Percentiles rank a stretch among this genome's conserved stretches.
Evolutionary conservation across 2,888 invertebrate genomes (phyloP).

Genomic region (Lasioglossum villosulum): DNA sequence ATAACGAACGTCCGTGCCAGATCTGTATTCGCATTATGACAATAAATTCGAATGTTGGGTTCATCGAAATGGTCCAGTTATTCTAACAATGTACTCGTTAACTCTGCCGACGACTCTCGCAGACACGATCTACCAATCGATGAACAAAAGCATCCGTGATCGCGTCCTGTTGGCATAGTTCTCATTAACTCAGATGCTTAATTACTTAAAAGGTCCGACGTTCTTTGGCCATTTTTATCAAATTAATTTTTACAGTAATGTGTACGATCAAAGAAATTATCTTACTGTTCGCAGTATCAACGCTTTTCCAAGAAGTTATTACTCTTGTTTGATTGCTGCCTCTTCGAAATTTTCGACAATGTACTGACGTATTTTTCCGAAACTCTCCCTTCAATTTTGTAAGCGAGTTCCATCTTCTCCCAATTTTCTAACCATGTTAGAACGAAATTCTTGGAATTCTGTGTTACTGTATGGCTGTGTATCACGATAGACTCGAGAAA

Average conservation of each 20-base stretch:
- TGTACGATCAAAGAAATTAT: not conserved
- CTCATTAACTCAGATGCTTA: slow-evolving; percentile 77
- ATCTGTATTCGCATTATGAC: slow-evolving; percentile 60
- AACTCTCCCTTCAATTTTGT: not conserved
- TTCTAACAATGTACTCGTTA: slow-evolving; percentile 82
- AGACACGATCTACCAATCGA: slow-evolving; percentile 72
- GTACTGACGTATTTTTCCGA: not conserved
- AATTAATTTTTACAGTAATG: too few relatives aligned
- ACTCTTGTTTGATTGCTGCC: not conserved
- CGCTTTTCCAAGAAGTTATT: not conserved
- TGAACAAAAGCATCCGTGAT: slow-evolving; percentile 72
- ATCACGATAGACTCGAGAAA: not conserved
- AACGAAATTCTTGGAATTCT: not conserved
- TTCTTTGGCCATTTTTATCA: not conserved
- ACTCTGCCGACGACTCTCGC: slow-evolving; percentile 74
- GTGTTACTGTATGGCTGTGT: not conserved
- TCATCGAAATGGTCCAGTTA: slow-evolving; percentile 78
- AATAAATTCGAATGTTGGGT: slow-evolving; percentile 72
- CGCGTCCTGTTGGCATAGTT: slow-evolving; percentile 44
- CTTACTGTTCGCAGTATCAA: not conserved
- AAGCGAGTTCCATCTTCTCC: not conserved
- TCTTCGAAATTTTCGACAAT: not conserved
- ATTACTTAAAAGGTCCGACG: slow-evolving; percentile 76
- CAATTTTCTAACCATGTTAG: not conserved
- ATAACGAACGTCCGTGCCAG: slow-evolving; percentile 13